Base-by-base conservation (phyloP, 2,113 vertebrate species). In the Cynoglossus semilaevis region DNA sequence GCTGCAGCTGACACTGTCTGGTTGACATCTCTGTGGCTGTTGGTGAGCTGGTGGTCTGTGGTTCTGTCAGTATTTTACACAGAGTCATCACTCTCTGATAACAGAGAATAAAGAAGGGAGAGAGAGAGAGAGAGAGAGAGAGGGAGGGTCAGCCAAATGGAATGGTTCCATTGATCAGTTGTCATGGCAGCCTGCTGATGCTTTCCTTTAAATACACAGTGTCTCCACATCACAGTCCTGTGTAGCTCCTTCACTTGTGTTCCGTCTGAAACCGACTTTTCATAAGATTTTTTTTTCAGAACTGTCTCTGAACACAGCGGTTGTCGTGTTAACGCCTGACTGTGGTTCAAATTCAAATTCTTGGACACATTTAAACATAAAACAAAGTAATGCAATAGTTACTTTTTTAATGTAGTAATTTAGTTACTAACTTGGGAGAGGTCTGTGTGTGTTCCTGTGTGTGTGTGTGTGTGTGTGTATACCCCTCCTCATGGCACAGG, bases 151-250 rank as follows among this genome's bases (percentile, higher is more conserved):
- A 72, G 67, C 76, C 82, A 83, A 83, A 86, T 82, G 74, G 82
- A 88, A 82, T 77, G 77, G 63, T 80, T 84, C 81, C 70, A 85
- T 88, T 85, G 83, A 87, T 87, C 76, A 84, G 83, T 72, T 76
- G 76, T 77, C 76, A 78, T 80, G 83, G 83, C 81, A 80, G 76
- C 63, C 67, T 65, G 72, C 80, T 84, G 82, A 85, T 81, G 72
- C 66, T 62, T 63, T 58, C 52, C 72, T 66, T 83, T 75, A 77
- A 80, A 72, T 61, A 54, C 56, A 57, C 66, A 49, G 65, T 62
- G 67, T 59, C 53, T 56, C 18, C 17, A 51, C 67, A 56, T 70
- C 40, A 48, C 43, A 58, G 58, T 58, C 37, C 71, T 70, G 40
- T 43, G 64, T 58, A 59, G 66, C 59, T 67, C 35, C 62, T 63